Conservation (phyloP, 2,888 invertebrate genomes). For the Drosophila macrospina region DNA sequence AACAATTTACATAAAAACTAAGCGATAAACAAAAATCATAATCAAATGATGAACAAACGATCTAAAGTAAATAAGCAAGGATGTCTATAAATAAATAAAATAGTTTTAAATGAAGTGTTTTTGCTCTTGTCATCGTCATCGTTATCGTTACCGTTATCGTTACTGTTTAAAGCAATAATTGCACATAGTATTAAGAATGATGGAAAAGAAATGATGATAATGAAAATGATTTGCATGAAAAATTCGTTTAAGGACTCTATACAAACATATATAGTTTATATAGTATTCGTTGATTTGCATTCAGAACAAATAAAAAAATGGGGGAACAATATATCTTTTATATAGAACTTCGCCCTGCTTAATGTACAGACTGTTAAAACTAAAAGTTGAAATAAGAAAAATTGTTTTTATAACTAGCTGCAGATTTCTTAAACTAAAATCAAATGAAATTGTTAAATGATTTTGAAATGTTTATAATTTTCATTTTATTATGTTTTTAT, state of each 20-base stretch:
- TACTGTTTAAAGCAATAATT: constrained; percentile 78
- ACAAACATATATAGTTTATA: constrained; percentile 43
- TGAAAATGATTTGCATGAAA: constrained; percentile 35
- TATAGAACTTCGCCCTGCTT: constrained; percentile 51
- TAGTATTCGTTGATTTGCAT: constrained; percentile 75
- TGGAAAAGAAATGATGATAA: constrained; percentile 28
- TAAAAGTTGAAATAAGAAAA: constrained; percentile 22
- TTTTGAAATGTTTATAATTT: constrained; percentile 44
- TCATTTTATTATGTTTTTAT: constrained; percentile 42
- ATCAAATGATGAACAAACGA: constrained; percentile 33
- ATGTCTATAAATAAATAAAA: constrained; percentile 62
- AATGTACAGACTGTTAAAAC: constrained; percentile 39
- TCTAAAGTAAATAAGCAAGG: constrained; percentile 45
- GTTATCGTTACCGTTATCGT: no score
- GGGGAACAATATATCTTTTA: constrained; percentile 22
- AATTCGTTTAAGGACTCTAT: constrained; percentile 70
- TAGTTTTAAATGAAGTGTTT: constrained; percentile 47
- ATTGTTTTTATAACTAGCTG: constrained; percentile 47
- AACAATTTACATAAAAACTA: constrained; percentile 76
- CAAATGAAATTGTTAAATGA: constrained; percentile 34
- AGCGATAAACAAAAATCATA: constrained; percentile 47
- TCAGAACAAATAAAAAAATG: constrained; percentile 46
- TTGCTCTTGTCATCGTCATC: background rate
- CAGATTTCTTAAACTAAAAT: constrained; percentile 44
- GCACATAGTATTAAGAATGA: constrained; percentile 64